Conservation (phyloP, 2,888 invertebrate species). For the Aplocera efformata region DNA sequence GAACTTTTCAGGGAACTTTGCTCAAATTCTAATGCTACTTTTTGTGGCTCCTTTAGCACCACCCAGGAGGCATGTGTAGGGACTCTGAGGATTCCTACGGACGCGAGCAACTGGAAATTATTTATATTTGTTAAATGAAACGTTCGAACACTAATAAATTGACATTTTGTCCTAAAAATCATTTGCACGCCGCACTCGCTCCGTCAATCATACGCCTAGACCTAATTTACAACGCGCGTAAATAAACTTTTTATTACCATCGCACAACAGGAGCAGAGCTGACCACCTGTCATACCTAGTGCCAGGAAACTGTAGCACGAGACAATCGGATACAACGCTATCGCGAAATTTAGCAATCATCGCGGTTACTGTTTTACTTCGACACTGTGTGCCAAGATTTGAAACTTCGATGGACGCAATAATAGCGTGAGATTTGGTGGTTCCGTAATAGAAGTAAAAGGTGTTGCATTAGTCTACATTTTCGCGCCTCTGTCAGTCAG, state of each 20-base stretch:
- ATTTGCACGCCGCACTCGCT: too few relatives aligned
- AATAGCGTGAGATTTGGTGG: neutral
- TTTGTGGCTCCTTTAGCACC: too few relatives aligned
- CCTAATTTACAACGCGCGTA: constrained; percentile 14
- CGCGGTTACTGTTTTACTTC: neutral
- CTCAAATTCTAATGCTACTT: too few relatives aligned
- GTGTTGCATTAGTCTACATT: constrained; percentile 27
- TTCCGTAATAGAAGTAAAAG: constrained; percentile 6
- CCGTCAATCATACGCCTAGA: constrained; percentile 11
- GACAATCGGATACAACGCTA: neutral
- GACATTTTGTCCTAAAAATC: too few relatives aligned
- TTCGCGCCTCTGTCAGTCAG: constrained; percentile 22
- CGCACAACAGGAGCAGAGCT: constrained; percentile 13
- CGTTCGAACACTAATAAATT: too few relatives aligned
- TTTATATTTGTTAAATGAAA: too few relatives aligned
- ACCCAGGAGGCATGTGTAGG: too few relatives aligned
- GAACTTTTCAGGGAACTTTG: too few relatives aligned
- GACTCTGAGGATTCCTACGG: too few relatives aligned
- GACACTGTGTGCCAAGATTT: neutral
- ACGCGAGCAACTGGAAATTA: too few relatives aligned
- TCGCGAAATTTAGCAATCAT: constrained; percentile 1
- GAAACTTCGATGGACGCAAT: constrained; percentile 3
- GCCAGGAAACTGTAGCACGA: constrained; percentile 19
- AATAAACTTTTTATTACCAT: constrained; percentile 17
- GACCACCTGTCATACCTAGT: constrained; percentile 27